Conservation (phyloP, 2,113 vertebrate species). For the Caloenas nicobarica region DNA sequence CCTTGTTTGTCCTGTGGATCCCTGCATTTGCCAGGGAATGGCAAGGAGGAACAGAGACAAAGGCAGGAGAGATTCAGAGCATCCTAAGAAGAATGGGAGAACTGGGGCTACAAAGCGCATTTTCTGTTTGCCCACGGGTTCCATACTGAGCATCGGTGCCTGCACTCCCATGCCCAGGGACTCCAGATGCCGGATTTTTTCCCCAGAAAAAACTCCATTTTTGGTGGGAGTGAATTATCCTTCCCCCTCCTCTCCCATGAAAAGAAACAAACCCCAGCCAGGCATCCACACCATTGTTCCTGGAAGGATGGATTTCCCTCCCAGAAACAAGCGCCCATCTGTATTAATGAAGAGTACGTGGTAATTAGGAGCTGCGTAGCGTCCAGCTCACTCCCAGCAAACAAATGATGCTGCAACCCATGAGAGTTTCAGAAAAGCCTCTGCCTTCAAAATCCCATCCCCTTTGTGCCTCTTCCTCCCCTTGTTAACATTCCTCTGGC, state of each 20-base stretch:
- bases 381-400: neutral
- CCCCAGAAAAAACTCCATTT: neutral
- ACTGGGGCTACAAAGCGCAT: neutral
- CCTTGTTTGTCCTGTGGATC: neutral
- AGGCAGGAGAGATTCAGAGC: neutral
- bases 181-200: neutral
- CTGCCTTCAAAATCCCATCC: neutral
- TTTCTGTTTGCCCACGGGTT: neutral
- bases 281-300: neutral
- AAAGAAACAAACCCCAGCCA: neutral
- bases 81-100: neutral
- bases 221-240: neutral
- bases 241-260: neutral
- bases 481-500: neutral
- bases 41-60: neutral
- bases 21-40: neutral
- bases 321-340: neutral
- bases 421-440: neutral
- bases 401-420: neutral
- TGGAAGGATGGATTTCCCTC: neutral
- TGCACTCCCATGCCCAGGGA: fast-evolving
- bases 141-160: fast-evolving
- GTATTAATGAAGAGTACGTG: neutral
- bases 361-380: neutral
- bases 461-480: neutral